Evolutionary conservation across 2,888 invertebrate genomes (phyloP).

Genomic region (Melanchra persicariae): DNA sequence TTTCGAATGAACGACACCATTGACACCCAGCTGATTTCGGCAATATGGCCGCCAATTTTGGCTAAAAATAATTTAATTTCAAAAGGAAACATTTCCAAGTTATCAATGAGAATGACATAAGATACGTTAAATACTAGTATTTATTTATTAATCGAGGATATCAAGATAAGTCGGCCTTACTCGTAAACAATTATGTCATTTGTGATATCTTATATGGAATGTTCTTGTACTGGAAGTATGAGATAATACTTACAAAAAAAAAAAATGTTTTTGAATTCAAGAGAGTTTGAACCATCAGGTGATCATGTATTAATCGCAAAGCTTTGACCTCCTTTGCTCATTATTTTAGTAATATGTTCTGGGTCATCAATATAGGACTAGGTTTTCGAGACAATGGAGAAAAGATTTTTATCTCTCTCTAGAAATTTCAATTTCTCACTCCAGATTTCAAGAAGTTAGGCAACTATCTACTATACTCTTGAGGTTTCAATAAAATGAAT

Average conservation of each 20-base stretch:
- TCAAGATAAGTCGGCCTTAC: conserved; percentile 40
- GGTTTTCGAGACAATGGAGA: not conserved
- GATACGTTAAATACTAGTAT: conserved; percentile 22
- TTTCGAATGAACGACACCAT: conserved; percentile 6
- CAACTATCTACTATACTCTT: no score
- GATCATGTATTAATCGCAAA: not conserved
- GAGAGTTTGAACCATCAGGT: not conserved
- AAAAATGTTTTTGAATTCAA: not conserved
- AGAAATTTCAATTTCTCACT: not conserved
- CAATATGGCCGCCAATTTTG: conserved; percentile 16
- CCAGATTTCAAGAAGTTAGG: not conserved
- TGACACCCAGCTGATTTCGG: conserved; percentile 4
- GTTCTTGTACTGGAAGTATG: not conserved
- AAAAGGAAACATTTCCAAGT: conserved; percentile 24
- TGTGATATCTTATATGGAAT: conserved; percentile 35
- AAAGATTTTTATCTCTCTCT: not conserved
- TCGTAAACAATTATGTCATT: conserved; percentile 44
- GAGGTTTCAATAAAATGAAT: no score
- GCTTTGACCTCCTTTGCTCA: no score
- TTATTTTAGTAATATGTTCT: no score
- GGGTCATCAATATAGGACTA: not conserved
- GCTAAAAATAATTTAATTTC: conserved; percentile 38
- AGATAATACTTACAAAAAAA: not conserved
- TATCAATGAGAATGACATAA: conserved; percentile 43
- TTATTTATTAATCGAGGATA: conserved; percentile 55